Evolutionary conservation across 2,113 vertebrate genomes (phyloP).

Genomic region (Bujurquina vittata): DNA sequence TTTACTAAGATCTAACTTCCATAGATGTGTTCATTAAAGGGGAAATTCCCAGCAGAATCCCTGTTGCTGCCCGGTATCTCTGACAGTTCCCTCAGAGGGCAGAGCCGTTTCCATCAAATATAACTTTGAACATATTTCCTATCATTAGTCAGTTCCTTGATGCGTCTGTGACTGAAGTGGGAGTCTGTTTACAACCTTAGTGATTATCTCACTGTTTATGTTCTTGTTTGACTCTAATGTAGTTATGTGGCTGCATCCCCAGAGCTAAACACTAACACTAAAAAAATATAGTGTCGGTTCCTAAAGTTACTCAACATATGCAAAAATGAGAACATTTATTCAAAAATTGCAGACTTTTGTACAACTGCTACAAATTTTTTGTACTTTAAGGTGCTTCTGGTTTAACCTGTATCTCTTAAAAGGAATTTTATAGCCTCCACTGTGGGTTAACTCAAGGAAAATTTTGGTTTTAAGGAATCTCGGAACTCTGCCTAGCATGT

Average conservation of each 20-base stretch:
- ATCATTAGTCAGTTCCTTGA: background rate
- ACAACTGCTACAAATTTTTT: background rate
- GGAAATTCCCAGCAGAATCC: background rate
- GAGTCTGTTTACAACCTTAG: background rate
- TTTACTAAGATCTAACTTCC: background rate
- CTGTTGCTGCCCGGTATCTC: background rate
- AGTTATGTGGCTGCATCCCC: slow-evolving; percentile 1
- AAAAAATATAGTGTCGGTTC: background rate
- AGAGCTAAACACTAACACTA: background rate
- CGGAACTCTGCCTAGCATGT: background rate
- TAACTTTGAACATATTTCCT: background rate
- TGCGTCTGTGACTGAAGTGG: background rate
- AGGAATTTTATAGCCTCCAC: background rate
- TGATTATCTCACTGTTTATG: background rate
- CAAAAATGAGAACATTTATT: background rate
- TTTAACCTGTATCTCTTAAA: background rate
- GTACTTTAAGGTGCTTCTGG: background rate
- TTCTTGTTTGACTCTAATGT: background rate
- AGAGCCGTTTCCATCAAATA: background rate
- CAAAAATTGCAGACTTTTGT: background rate
- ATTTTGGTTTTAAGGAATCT: background rate
- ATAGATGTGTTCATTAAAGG: background rate
- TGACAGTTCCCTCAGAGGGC: background rate
- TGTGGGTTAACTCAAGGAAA: background rate
- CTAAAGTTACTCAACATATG: background rate